These are phyloP conservation scores for Drosophila neutralis DNA, from an alignment of 2,888 invertebrate genomes.

Conservation along the genomic window DNA sequence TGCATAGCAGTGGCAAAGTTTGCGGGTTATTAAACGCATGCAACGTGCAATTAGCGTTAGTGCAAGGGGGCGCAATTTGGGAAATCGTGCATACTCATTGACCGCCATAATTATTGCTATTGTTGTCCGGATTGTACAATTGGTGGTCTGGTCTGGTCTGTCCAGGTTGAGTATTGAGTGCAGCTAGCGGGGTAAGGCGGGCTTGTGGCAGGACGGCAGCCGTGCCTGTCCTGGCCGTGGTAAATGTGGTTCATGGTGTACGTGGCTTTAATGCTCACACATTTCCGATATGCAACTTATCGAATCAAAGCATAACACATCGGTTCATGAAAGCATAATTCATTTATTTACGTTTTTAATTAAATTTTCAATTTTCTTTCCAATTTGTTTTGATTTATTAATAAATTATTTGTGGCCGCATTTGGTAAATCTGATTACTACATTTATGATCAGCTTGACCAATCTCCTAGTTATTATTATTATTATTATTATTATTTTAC, in stretches of 20 bases:
- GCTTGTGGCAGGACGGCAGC: neutral
- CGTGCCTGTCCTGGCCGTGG: neutral
- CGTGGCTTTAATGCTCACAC: neutral
- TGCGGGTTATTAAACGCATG: slow-evolving; percentile 54
- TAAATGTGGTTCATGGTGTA: neutral
- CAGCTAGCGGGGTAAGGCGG: neutral
- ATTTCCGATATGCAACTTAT: slow-evolving; percentile 8
- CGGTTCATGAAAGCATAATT: neutral
- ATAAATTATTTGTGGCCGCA: neutral
- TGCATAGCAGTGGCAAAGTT: neutral
- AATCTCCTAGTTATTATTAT: neutral
- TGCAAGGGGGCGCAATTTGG: slow-evolving; percentile 32
- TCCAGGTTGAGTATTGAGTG: neutral
- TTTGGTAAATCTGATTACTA: neutral
- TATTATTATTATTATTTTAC: neutral
- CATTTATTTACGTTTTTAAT: neutral
- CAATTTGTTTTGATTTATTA: slow-evolving; percentile 1
- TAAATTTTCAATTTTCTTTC: neutral
- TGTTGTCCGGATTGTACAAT: slow-evolving; percentile 18
- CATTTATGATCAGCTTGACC: neutral
- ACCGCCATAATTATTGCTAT: slow-evolving; percentile 22
- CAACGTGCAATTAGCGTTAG: slow-evolving; percentile 58
- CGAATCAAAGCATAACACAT: slow-evolving; percentile 8
- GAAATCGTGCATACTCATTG: slow-evolving; percentile 49
- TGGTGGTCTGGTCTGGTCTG: slow-evolving; percentile 1